Evolutionary conservation across 2,113 vertebrate genomes (phyloP).

Genomic region (Circaetus cinerascens): DNA sequence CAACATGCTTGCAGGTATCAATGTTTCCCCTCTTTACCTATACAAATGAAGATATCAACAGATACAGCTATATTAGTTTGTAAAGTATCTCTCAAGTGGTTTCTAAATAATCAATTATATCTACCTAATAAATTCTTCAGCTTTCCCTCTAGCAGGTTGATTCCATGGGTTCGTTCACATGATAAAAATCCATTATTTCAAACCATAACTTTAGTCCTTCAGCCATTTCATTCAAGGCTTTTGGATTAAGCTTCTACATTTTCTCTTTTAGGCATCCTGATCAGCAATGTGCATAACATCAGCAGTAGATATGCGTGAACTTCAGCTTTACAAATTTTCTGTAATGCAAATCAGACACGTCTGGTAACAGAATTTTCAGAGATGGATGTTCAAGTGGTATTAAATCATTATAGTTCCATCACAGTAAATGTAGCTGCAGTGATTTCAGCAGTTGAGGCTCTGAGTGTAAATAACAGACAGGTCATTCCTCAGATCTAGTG

Average conservation of each 20-base stretch:
- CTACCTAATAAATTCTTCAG: not conserved
- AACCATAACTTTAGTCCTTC: not conserved
- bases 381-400: not conserved
- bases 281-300: not conserved
- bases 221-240: not conserved
- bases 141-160: not conserved
- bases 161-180: not conserved
- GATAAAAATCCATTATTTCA: not conserved
- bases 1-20: rapidly evolving
- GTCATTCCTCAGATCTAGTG: not conserved
- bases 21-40: not conserved
- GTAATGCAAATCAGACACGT: not conserved
- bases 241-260: not conserved
- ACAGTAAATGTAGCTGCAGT: not conserved
- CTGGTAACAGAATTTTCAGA: not conserved
- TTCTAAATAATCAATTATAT: not conserved
- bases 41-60: not conserved
- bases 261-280: not conserved
- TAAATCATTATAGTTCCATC: not conserved
- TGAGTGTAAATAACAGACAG: not conserved
- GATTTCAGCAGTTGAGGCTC: not conserved
- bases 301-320: not conserved
- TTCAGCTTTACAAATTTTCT: not conserved
- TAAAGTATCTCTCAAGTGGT: not conserved
- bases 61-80: not conserved